Evolutionary conservation across 1,140 invertebrate genomes (phyloP), one percentile per base, ranked within the genome.

Genomic region (Drosophila orena): DNA sequence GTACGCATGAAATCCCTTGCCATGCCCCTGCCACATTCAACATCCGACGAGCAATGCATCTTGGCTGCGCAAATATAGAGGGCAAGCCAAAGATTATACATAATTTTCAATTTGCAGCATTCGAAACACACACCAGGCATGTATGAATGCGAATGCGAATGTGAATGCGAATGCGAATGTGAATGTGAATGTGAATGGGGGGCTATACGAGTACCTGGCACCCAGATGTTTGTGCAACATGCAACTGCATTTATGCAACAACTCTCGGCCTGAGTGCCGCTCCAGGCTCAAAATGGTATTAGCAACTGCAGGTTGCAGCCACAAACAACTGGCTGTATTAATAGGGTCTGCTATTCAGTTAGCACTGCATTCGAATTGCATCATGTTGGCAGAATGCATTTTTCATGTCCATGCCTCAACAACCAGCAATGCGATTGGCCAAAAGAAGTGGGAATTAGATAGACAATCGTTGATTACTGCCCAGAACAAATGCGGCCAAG

Each of bases 241-340:
- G 81, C 75, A 88, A 76, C 60, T 86, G 83, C 79, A 88, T 86
- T 79, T 76, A 78, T 69, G 79, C 83, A 88, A 83, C 83, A 86
- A 79, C 62, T 79, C 57, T 62, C 62, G 38, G 47, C 37, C 72
- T 73, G 58, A 77, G 71, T 85, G 68, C 73, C 59, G 68, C 77
- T 65, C 50, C 43, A 44, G 81, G 68, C 50, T 42, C 40, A 65
- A 72, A 68, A 81, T 60, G 55, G 60, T 53, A 46, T 42, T 65
- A 42, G 70, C 57, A 62, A 61, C 35, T 54, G 42, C 61, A 56
- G 40, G 52, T 27, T 54, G 42, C 61, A 70, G 30, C 42, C 44
- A 68, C 43, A 52, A 52, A 54, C 64, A 40, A 52, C 64, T 68
- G 64, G 27, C 46, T 24, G 37, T 65, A 68, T 68, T 68, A 68